Evolutionary conservation across 2,888 invertebrate species (phyloP).

Genomic region (Archaeoteleia sp.): DNA sequence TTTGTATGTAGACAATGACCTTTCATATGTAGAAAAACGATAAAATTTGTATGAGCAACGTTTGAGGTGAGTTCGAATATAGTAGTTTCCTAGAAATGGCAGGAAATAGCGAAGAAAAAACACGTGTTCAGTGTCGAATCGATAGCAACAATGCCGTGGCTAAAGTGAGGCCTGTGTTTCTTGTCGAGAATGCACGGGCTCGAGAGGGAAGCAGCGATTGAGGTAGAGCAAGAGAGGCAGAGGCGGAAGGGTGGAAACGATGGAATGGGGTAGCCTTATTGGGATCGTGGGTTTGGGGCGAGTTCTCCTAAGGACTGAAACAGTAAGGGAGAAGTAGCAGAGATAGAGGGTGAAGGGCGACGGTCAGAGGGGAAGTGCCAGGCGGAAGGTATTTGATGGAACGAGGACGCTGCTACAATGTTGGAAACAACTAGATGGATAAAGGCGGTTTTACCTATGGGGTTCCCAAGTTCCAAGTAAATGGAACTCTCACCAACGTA

Average conservation of each 20-base stretch:
- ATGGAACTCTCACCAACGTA: constrained; percentile 45
- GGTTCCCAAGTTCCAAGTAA: constrained; percentile 52
- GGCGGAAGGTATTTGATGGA: constrained; percentile 65
- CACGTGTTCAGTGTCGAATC: constrained; percentile 66
- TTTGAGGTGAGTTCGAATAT: background rate
- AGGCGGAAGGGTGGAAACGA: constrained; percentile 27
- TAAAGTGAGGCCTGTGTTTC: constrained; percentile 63
- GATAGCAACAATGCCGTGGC: constrained; percentile 70
- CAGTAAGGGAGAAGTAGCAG: constrained; percentile 52
- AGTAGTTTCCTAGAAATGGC: constrained; percentile 54
- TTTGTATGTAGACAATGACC: no score
- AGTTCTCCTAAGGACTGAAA: constrained; percentile 70
- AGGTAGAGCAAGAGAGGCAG: constrained; percentile 41
- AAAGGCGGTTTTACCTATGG: constrained; percentile 67
- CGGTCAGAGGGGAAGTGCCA: constrained; percentile 51
- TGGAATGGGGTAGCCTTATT: constrained; percentile 63
- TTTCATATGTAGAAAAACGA: no score
- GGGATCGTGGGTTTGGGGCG: constrained; percentile 63
- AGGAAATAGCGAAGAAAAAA: constrained; percentile 70
- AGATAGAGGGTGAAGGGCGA: constrained; percentile 49
- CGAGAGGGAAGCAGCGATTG: constrained; percentile 30
- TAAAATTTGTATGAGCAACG: no score
- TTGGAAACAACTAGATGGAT: constrained; percentile 69
- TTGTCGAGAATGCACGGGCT: constrained; percentile 50
- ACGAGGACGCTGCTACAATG: constrained; percentile 69